Evolutionary conservation across 53 echinoderm and acorn worm species (phyloP).

Genomic region (Paelopatides confundens): DNA sequence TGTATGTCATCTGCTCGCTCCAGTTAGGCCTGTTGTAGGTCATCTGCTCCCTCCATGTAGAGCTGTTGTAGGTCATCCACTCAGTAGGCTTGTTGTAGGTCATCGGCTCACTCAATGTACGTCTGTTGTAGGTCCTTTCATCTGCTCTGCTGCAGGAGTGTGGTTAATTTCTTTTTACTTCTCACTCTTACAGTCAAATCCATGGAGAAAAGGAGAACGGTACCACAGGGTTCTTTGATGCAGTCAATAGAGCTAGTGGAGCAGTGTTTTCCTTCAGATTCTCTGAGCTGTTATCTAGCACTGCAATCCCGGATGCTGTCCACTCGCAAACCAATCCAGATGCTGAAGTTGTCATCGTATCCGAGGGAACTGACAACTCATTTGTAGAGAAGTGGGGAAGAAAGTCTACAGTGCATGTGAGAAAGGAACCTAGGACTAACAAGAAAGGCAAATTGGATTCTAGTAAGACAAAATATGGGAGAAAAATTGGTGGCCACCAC

Average conservation of each 20-base stretch:
- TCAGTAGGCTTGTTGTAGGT: no score
- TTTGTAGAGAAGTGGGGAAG: conserved; percentile 13
- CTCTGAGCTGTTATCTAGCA: conserved; percentile 34
- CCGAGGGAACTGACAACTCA: conserved; percentile 23
- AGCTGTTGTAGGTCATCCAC: no score
- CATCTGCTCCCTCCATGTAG: no score
- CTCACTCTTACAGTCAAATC: not conserved
- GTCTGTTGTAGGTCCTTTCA: no score
- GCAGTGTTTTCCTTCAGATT: conserved; percentile 30
- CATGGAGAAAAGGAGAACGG: not conserved
- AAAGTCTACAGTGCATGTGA: not conserved
- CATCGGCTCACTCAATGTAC: no score
- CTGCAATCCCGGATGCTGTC: not conserved
- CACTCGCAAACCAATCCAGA: not conserved
- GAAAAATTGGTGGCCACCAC: not conserved
- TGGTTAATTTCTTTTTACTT: not conserved
- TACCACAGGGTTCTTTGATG: not conserved
- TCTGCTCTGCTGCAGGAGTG: no score
- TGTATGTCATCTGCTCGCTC: no score
- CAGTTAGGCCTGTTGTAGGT: no score
- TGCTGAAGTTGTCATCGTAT: not conserved
- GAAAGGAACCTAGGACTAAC: not conserved
- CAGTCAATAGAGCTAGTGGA: not conserved
- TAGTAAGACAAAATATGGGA: not conserved
- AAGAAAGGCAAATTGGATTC: not conserved